Evolutionary conservation across 2,113 vertebrate species (phyloP), one percentile per base, ranked within the genome.

Genomic region (Xenopus laevis): DNA sequence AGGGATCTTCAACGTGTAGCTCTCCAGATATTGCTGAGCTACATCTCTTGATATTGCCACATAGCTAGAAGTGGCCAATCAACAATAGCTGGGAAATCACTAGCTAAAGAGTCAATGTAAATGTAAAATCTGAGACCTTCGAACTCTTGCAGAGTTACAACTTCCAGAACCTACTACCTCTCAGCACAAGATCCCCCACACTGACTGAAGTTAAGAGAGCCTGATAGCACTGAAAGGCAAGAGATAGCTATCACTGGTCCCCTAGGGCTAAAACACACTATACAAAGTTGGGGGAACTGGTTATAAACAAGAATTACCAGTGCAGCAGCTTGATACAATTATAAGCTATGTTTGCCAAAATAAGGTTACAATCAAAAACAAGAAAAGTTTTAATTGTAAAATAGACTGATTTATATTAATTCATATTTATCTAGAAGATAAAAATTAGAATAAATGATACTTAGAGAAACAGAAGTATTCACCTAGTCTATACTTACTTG

Each of bases 401-500:
- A 16, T 15, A 13, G 0, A n/a, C 6, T 57, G 27, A 68, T 68
- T 55, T 11, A 68, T 68, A 33, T 16, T 27, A 72, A 53, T 83
- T 83, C 89, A 79, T 90, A 84, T 78, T 84, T 83, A 71, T 83
- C 83, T 79, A 83, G 20, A 80, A 78, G 57, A 78, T 65, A 86
- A 81, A 87, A 83, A 84, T 82, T 83, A 83, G 82, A 81, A 87
- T 81, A 86, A 87, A 89, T 89, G 86, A 55, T n/a, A 91, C 86
- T 88, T 86, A 91, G 84, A 92, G 88, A 90, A 91, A 90, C 81
- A 85, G 83, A 90, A 91, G 89, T 81, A 85, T 83, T 88, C 86
- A 92, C 93, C 93, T 93, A 87, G 93, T 91, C 93, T 91, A 88
- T 96, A 94, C 94, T 96, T 93, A 95, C 95, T 92, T n/a, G 58